Base-by-base conservation (phyloP, 2,888 invertebrate species). In the Melikaiella ostensackeni region DNA sequence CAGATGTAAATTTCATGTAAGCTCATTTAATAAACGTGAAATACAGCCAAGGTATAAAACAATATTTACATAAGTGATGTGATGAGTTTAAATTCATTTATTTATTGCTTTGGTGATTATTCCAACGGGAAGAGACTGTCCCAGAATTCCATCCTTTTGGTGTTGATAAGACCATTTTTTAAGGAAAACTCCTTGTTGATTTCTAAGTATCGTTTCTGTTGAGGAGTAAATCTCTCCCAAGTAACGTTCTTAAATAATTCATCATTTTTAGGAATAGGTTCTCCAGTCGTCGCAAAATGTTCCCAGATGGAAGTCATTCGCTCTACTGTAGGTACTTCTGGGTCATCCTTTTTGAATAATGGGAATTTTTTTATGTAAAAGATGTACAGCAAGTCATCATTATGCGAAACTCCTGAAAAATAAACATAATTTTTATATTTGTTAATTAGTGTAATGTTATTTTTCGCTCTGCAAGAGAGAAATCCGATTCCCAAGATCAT, bases 381-480 rank as follows among this genome's bases (percentile, higher is more conserved):
- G 5, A 93, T 79, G 84, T 93, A 93, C 81, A 93, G 91, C 75
- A 93, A 86, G 82, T 94, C 94, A 83, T 93, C 93, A 75, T 92
- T 92, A 85, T 93, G 93, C 0, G 91, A 91, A 11, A 92, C 91
- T 16, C 93, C 93, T 92, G 0, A 16, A 13, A 27, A 59, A 13
- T 24, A 59, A 16, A 27, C 5, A 27, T 59, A 8, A 21, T 24
- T 13, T 27, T 57, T 2, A 1, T 1, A 64, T 21, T 6, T 38
- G 8, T 30, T 33, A 6, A n/a, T 50, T 50, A 13, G 0, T 38
- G 0, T 5, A 42, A 42, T 42, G 5, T 42, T 42, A 16, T 42
- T 42, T 6, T 6, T 42, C 0, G 16, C 1, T 6, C 42, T 42
- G 16, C 6, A 16, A 42, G 16, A 16, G 6, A 42, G 16, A 5